Base-by-base conservation (phyloP, 2,113 vertebrate species). In the Odobenus rosmarus region DNA sequence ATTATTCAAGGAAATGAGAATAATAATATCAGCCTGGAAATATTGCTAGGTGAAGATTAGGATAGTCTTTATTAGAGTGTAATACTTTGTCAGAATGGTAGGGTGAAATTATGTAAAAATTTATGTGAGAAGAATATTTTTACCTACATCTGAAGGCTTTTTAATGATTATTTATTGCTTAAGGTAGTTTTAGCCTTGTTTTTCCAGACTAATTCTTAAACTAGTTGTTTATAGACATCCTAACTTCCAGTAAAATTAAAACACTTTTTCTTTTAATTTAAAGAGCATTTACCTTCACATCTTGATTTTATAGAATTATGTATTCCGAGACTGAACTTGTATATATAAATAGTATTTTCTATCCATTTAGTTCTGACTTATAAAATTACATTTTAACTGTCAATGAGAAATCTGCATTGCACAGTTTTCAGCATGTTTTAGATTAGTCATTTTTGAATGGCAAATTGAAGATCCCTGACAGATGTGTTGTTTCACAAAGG, bases 1-100 rank as follows among this genome's bases (percentile, higher is more conserved):
- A 99, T 99, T 99, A 99, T 99, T 99, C 99, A 99, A 99, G 98
- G 99, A 99, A 99, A 99, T 99, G 99, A 99, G 99, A 99, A 99
- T 99, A 99, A 99, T 99, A 99, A 99, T 98, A 98, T 98, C 98
- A 98, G 98, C 97, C 99, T 99, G 98, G 98, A 99, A 99, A 99
- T 99, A 99, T 99, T 99, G 99, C 99, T 92, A 96, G 98, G 98
- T 99, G 99, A 99, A 99, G 99, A 99, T 99, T 99, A 99, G 99
- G 99, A 98, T 98, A 98, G 98, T 99, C 99, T 99, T 98, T 99
- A 98, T 99, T 99, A 98, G 98, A 99, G 98, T 99, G 99, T 99
- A 99, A 98, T 99, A 98, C 98, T 97, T 98, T 97, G 93, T 94
- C 92, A 95, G 93, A 49, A 89, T 94, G 81, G 86, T 84, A 97